Evolutionary conservation across 2,113 vertebrate species (phyloP).

Genomic region (Setophaga petechia): DNA sequence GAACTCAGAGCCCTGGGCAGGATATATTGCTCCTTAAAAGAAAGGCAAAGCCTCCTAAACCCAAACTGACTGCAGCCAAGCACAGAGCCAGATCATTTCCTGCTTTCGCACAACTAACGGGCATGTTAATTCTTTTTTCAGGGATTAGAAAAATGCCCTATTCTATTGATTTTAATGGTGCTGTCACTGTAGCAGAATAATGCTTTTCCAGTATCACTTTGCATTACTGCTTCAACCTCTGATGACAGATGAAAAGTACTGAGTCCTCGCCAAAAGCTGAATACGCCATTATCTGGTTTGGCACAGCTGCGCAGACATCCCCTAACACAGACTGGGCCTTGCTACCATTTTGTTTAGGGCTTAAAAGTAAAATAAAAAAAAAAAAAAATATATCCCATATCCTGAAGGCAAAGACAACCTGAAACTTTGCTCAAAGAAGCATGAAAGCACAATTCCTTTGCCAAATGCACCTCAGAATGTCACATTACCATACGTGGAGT

Average conservation of each 20-base stretch:
- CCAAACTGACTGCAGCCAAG: background rate
- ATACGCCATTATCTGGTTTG: conserved; percentile 66
- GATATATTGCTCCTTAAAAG: conserved; percentile 4
- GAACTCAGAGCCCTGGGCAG: background rate
- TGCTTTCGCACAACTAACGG: background rate
- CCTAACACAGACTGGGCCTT: background rate
- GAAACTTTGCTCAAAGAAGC: conserved; percentile 59
- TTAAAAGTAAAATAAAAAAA: background rate
- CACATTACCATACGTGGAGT: conserved; percentile 35
- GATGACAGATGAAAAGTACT: conserved; percentile 65
- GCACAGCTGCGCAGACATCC: conserved; percentile 57
- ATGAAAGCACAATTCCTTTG: conserved; percentile 46
- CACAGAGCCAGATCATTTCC: background rate
- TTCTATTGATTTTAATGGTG: conserved; percentile 53
- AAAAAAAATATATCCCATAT: background rate
- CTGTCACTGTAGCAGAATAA: conserved; percentile 56
- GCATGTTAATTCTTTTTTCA: conserved; percentile 40
- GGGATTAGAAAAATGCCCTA: background rate
- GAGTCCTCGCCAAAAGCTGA: conserved; percentile 70
- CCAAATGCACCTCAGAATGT: conserved; percentile 23
- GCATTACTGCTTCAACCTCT: conserved; percentile 57
- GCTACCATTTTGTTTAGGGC: conserved; percentile 39
- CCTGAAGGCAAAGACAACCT: conserved; percentile 58
- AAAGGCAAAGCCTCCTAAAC: conserved; percentile 21
- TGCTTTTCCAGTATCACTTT: conserved; percentile 48